Base-by-base conservation (phyloP, 2,113 vertebrate species). In the Anhinga anhinga region DNA sequence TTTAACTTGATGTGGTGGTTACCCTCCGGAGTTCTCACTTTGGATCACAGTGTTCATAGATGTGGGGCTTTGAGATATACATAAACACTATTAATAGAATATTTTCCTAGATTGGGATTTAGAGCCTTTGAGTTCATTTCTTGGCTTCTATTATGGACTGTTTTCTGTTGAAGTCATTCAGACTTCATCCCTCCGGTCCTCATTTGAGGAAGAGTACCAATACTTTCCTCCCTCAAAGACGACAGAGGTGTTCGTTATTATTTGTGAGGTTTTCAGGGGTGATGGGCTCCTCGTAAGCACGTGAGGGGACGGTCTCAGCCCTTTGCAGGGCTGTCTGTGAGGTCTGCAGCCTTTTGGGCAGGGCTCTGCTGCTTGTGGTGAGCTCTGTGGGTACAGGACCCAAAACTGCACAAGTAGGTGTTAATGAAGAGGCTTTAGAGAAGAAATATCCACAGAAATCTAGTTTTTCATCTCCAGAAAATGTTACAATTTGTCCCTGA, bases 211-310 rank as follows among this genome's bases (percentile, higher is more conserved):
- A 63, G 49, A 86, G 30, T 3, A 7, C 34, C 34, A 50, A 30
- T 20, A 1, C 34, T 82, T 90, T 8, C 17, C 40, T 55, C n/a
- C 15, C 42, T 53, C n/a, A 3, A 18, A 34, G 42, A 3, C 0
- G 17, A 0, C 5, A 29, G 69, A 59, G 63, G 9, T 58, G 22
- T 34, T 55, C 52, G 42, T 84, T 59, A 15, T 15, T 21, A 3
- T 32, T n/a, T 45, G 74, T 13, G 71, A 56, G 59, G 22, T 13
- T 78, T 53, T 25, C 38, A 20, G 89, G 4, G n/a, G 13, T 21
- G 16, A 2, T 42, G 67, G 27, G 15, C 7, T 44, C 40, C 32
- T 13, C 23, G 59, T 25, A 55, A 58, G 79, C 47, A 26, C 11
- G 4, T 1, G 1, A 17, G 40, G 34, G n/a, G 77, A 26, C 0